Conservation (phyloP, 1,140 invertebrate genomes). For the Ceratina australensis region DNA sequence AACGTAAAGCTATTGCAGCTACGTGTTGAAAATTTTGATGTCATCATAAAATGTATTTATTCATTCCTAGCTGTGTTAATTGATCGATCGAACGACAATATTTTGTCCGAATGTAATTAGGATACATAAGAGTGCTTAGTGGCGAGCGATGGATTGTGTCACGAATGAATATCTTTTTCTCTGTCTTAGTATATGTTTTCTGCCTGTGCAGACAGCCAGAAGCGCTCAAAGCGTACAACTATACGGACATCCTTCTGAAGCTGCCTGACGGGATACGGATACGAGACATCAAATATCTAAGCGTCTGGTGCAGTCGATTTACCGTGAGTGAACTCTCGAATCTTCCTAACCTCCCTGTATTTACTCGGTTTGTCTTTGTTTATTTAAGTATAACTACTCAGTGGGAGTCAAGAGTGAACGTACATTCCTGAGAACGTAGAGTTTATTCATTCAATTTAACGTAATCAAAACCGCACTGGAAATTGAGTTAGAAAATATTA, state of each 20-base stretch:
- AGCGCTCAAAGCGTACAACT: constrained; percentile 86
- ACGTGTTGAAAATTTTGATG: no score
- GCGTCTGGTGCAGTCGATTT: constrained; percentile 93
- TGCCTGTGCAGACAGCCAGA: constrained; percentile 86
- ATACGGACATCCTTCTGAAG: constrained; percentile 89
- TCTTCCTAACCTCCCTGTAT: not conserved
- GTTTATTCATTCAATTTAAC: no score
- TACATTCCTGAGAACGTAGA: no score
- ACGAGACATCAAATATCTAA: constrained; percentile 92
- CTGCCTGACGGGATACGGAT: constrained; percentile 90
- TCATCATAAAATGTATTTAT: no score
- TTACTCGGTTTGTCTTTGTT: not conserved
- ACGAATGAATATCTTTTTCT: not conserved
- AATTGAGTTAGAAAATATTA: no score
- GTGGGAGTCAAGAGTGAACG: no score
- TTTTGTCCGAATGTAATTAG: no score
- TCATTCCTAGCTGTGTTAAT: no score
- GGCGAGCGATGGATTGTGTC: not conserved
- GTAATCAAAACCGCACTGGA: no score
- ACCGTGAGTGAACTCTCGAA: constrained; percentile 84
- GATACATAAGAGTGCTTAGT: not conserved
- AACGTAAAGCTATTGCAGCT: no score
- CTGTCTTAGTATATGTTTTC: not conserved
- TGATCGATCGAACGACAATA: no score
- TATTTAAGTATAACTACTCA: no score